Evolutionary conservation across 2,113 vertebrate species (phyloP).

Genomic region (Aleadryas rufinucha): DNA sequence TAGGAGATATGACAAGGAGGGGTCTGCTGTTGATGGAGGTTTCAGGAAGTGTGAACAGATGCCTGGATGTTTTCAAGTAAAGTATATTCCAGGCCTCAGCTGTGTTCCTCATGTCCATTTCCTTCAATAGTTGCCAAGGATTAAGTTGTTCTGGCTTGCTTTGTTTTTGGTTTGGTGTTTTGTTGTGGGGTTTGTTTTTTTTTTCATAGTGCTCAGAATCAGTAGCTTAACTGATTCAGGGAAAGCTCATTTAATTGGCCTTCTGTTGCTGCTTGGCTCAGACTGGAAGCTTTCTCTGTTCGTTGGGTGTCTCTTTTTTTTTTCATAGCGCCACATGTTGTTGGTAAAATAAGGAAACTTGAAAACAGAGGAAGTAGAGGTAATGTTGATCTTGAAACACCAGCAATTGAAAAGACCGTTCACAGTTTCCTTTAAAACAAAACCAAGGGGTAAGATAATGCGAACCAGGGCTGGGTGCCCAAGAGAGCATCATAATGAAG

Average conservation of each 20-base stretch:
- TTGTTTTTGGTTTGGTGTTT: not conserved
- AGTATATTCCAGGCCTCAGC: not conserved
- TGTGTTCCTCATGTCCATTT: not conserved
- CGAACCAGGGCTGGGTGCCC: slow-evolving; percentile 36
- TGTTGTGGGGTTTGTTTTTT: not conserved
- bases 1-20: not conserved
- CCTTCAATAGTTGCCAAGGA: not conserved
- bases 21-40: not conserved
- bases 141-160: not conserved
- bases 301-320: not conserved
- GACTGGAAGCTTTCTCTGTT: not conserved
- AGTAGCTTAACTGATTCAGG: not conserved
- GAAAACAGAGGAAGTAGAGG: slow-evolving; percentile 21
- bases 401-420: slow-evolving; percentile 19
- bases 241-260: not conserved
- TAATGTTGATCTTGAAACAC: slow-evolving; percentile 36
- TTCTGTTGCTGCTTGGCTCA: not conserved
- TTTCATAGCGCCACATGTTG: not conserved
- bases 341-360: slow-evolving; percentile 16
- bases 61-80: not conserved
- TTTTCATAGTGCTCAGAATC: not conserved
- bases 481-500: slow-evolving; percentile 65
- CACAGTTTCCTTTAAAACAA: slow-evolving; percentile 70
- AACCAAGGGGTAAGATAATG: slow-evolving; percentile 65
- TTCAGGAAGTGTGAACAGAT: not conserved